Evolutionary conservation across 2,113 vertebrate species (phyloP).

Genomic region (Tylochromis polylepis): DNA sequence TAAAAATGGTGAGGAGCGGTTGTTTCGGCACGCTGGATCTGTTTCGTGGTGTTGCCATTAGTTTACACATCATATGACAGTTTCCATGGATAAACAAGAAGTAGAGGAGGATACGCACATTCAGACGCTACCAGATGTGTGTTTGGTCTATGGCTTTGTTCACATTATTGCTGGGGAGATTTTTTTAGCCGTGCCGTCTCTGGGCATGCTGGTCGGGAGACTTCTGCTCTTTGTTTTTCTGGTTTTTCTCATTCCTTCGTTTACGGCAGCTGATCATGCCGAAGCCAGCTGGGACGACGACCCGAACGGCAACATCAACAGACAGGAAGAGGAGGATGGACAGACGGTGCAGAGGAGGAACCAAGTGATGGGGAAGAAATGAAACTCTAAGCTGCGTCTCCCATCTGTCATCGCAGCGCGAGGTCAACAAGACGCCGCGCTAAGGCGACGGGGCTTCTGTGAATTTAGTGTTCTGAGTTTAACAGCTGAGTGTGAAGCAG

Average conservation of each 20-base stretch:
- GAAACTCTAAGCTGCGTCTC: not conserved
- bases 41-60: not conserved
- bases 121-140: not conserved
- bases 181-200: not conserved
- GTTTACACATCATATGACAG: not conserved
- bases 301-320: not conserved
- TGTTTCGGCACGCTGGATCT: slow-evolving; percentile 54
- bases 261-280: not conserved
- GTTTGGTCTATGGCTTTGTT: not conserved
- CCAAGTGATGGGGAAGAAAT: accelerated
- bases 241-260: not conserved
- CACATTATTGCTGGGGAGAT: not conserved
- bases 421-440: not conserved
- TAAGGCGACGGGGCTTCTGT: not conserved
- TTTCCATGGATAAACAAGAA: not conserved
- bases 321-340: not conserved
- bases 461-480: not conserved
- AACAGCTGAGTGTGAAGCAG: not conserved
- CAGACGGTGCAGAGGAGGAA: not conserved
- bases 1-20: slow-evolving; percentile 66
- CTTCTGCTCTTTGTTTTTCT: not conserved
- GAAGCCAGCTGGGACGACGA: not conserved
- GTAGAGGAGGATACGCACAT: not conserved
- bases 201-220: not conserved
- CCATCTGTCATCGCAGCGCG: not conserved